These are phyloP conservation scores for Digitonthophagus gazella DNA, from an alignment of 2,888 invertebrate species.

Conservation along the genomic window DNA sequence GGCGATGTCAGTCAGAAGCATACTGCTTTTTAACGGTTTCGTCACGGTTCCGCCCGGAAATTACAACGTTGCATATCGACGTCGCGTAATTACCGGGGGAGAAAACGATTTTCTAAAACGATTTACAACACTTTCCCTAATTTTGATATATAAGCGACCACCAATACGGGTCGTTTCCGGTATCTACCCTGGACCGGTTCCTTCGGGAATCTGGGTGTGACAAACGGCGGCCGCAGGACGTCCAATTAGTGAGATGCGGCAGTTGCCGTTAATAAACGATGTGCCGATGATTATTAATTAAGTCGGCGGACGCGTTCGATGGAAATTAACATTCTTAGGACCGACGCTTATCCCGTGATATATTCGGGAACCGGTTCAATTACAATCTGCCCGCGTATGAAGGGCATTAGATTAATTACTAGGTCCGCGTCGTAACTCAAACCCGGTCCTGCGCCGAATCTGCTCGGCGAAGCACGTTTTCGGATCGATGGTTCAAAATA, in stretches of 20 bases:
- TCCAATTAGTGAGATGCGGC: slow-evolving; percentile 45
- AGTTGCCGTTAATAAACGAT: slow-evolving; percentile 49
- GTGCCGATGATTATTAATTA: slow-evolving; percentile 51
- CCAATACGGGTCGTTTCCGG: background rate
- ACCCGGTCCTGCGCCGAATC: slow-evolving; percentile 33
- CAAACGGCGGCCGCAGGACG: slow-evolving; percentile 42
- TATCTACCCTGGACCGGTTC: background rate
- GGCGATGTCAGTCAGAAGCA: background rate
- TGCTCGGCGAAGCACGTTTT: slow-evolving; percentile 34
- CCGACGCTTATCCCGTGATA: slow-evolving; percentile 28
- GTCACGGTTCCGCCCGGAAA: background rate
- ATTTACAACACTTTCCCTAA: background rate
- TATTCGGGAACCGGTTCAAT: slow-evolving; percentile 29
- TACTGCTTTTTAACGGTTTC: background rate
- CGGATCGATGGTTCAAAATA: slow-evolving; percentile 31
- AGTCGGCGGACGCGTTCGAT: slow-evolving; percentile 36
- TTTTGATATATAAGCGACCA: background rate
- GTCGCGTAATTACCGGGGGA: background rate
- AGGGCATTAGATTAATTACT: slow-evolving; percentile 34
- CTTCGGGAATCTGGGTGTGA: slow-evolving; percentile 38
- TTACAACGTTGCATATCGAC: background rate
- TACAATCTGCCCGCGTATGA: slow-evolving; percentile 30
- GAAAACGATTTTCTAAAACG: background rate
- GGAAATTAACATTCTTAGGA: slow-evolving; percentile 42
- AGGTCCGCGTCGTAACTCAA: slow-evolving; percentile 37